Evolutionary conservation across 1,140 invertebrate species (phyloP).

Genomic region (Drosophila azteca): DNA sequence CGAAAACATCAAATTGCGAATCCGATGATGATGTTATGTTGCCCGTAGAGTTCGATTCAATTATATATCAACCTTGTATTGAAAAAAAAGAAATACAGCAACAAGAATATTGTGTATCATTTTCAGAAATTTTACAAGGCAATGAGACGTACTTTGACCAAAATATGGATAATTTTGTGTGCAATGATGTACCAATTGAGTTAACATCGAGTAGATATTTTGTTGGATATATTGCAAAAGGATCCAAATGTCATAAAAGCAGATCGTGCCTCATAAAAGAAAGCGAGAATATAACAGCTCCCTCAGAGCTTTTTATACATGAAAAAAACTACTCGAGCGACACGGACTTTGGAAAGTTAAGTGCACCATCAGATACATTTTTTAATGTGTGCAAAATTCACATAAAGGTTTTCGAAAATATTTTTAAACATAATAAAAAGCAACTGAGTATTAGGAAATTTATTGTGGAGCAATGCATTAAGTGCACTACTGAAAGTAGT

Average conservation of each 20-base stretch:
- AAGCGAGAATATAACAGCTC: neutral
- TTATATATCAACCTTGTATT: constrained; percentile 1
- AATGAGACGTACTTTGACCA: neutral
- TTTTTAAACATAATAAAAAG: too few relatives aligned
- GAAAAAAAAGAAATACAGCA: constrained; percentile 7
- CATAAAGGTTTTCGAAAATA: too few relatives aligned
- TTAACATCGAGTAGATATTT: constrained; percentile 6
- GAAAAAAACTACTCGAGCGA: too few relatives aligned
- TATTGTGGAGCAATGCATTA: too few relatives aligned
- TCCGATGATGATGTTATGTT: neutral
- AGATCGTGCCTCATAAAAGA: constrained; percentile 1
- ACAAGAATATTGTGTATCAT: neutral
- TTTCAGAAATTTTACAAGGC: too few relatives aligned
- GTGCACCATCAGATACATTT: too few relatives aligned
- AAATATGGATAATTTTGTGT: neutral
- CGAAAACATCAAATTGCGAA: neutral
- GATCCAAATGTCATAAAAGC: too few relatives aligned
- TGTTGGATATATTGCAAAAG: constrained; percentile 2
- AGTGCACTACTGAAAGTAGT: too few relatives aligned
- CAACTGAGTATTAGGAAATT: too few relatives aligned
- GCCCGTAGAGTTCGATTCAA: neutral
- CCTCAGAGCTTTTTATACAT: too few relatives aligned
- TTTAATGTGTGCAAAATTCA: too few relatives aligned
- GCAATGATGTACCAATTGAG: constrained; percentile 8
- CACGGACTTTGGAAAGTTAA: too few relatives aligned